Conservation (phyloP, 2,888 invertebrate species). For the Alcis repandata region DNA sequence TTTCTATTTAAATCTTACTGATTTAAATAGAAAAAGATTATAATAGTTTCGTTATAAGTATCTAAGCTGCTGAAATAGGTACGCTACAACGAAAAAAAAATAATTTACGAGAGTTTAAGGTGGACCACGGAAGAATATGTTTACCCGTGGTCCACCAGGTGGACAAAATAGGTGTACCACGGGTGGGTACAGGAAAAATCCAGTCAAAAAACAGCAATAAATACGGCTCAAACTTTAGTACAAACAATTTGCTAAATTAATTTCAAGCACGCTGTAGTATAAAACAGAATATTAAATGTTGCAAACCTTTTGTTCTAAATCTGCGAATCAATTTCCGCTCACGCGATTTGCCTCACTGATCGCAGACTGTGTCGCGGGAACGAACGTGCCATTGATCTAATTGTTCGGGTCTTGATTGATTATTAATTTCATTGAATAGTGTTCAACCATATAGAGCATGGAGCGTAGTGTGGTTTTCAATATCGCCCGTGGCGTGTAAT, state of each 20-base stretch:
- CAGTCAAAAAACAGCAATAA: no score
- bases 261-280: neutral
- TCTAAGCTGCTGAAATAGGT: no score
- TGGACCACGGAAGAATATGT: no score
- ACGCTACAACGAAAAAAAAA: no score
- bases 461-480: slow-evolving; percentile 36
- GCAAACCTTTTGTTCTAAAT: slow-evolving; percentile 4
- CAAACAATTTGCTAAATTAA: neutral
- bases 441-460: slow-evolving; percentile 2
- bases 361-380: slow-evolving; percentile 28
- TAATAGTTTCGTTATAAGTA: no score
- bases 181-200: no score
- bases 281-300: slow-evolving; percentile 4
- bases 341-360: slow-evolving; percentile 11
- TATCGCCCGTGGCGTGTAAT: slow-evolving; percentile 25
- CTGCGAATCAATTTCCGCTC: slow-evolving; percentile 3
- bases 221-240: no score
- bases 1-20: no score
- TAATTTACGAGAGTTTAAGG: no score
- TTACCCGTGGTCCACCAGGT: no score
- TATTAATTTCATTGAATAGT: slow-evolving; percentile 37
- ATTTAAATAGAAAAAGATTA: no score
- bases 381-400: slow-evolving; percentile 37
- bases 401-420: slow-evolving; percentile 41
- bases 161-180: no score